A percentile compares a stretch with the other conserved stretches of the same genome.
These are phyloP conservation scores for Athalia cordata DNA, from an alignment of 2,888 invertebrate genomes.

Conservation along the genomic window DNA sequence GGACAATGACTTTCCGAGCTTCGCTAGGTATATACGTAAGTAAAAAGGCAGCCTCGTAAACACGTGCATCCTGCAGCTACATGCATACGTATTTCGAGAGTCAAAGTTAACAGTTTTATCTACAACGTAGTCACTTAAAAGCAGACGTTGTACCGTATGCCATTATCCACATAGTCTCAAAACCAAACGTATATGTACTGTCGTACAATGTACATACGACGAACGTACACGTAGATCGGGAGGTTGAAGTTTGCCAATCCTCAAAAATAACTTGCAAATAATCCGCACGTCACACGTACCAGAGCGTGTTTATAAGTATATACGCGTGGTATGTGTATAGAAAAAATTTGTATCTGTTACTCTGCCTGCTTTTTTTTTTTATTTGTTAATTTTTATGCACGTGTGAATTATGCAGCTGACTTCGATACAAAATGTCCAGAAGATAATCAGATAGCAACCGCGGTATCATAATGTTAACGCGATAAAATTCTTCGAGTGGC, in stretches of 20 bases:
- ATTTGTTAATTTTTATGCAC: too few relatives aligned
- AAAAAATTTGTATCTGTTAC: too few relatives aligned
- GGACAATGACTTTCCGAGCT: slow-evolving; percentile 3
- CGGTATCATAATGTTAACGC: background rate
- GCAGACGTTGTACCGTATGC: background rate
- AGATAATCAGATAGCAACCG: background rate
- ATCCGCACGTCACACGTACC: background rate
- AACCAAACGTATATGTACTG: slow-evolving; percentile 5
- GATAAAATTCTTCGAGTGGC: background rate
- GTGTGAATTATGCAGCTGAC: too few relatives aligned
- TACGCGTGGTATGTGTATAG: too few relatives aligned
- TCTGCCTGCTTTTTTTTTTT: too few relatives aligned
- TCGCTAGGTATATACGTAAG: background rate
- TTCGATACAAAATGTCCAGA: too few relatives aligned
- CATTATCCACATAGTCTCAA: slow-evolving; percentile 12
- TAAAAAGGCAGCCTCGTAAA: too few relatives aligned
- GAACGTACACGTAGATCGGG: background rate
- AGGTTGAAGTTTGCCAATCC: slow-evolving; percentile 25
- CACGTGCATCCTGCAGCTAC: background rate
- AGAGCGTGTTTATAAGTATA: too few relatives aligned
- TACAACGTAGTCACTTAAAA: too few relatives aligned
- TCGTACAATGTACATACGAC: too few relatives aligned
- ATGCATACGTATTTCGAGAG: background rate
- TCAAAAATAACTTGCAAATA: slow-evolving; percentile 24
- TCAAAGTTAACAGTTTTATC: too few relatives aligned